phyloP scores from a whole-genome alignment of 2,888 invertebrate genomes.

The Lasioglossum zephyrum region DNA sequence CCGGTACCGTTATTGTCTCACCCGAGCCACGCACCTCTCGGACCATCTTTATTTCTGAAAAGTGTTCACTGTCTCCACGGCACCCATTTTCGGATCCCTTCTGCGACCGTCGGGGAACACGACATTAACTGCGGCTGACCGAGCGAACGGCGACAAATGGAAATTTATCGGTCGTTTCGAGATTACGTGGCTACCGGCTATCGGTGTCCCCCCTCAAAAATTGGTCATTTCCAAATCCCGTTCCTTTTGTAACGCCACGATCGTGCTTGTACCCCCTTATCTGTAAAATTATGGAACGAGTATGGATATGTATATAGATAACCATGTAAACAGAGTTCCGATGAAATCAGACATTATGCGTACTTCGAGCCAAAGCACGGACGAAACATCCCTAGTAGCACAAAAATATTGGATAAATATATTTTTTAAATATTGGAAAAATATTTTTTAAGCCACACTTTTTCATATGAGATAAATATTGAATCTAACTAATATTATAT shows the following conservation, averaged over 20 bases:
- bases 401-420: too few species aligned
- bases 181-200: conserved; percentile 1
- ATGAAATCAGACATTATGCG: neutral
- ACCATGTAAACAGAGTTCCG: neutral
- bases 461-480: too few species aligned
- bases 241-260: neutral
- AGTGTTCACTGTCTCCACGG: conserved; percentile 14
- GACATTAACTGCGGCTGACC: conserved; percentile 2
- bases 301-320: neutral
- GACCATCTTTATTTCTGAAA: conserved; percentile 59
- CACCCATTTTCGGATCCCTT: neutral
- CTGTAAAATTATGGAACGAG: conserved; percentile 4
- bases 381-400: neutral
- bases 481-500: too few species aligned
- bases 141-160: conserved; percentile 29
- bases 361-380: neutral
- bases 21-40: conserved; percentile 29
- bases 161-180: conserved; percentile 34
- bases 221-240: neutral
- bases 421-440: too few species aligned
- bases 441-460: too few species aligned
- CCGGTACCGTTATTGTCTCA: conserved; percentile 71
- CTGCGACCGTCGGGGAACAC: neutral
- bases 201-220: neutral
- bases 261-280: neutral